These are phyloP conservation scores for Gavialis gangeticus DNA, from an alignment of 2,113 vertebrate genomes.

Conservation along the genomic window DNA sequence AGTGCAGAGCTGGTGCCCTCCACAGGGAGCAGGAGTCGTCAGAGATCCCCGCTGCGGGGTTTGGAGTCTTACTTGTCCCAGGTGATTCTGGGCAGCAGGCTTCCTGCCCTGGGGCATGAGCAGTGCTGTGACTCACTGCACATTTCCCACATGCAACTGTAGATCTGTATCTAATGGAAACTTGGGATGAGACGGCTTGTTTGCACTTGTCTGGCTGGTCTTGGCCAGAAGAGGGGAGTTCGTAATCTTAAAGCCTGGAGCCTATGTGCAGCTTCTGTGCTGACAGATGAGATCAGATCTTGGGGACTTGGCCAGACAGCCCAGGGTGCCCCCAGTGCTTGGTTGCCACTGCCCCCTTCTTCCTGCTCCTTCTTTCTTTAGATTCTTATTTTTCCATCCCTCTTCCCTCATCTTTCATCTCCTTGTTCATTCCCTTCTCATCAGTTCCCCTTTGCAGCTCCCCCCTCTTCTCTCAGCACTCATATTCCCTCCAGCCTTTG, in stretches of 20 bases:
- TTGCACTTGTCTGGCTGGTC: accelerated
- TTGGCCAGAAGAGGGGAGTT: not conserved
- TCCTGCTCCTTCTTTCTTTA: no score
- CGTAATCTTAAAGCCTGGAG: not conserved
- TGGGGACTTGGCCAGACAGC: not conserved
- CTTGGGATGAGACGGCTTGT: accelerated
- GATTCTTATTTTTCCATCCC: no score
- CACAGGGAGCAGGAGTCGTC: accelerated
- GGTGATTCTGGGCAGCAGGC: not conserved
- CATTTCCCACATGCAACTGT: not conserved
- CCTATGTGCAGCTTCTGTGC: not conserved
- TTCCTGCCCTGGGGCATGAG: not conserved
- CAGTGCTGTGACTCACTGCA: not conserved
- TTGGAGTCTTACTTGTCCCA: accelerated
- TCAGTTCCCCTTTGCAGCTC: no score
- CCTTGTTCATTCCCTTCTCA: no score
- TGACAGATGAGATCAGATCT: not conserved
- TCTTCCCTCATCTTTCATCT: no score
- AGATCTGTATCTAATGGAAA: not conserved
- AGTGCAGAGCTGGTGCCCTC: not conserved
- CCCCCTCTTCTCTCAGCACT: no score
- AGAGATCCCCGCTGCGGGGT: not conserved
- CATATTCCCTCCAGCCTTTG: no score
- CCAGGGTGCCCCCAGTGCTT: not conserved
- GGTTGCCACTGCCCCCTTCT: no score